Conservation (phyloP, 2,113 vertebrate genomes). For the Aplodontia rufa region DNA sequence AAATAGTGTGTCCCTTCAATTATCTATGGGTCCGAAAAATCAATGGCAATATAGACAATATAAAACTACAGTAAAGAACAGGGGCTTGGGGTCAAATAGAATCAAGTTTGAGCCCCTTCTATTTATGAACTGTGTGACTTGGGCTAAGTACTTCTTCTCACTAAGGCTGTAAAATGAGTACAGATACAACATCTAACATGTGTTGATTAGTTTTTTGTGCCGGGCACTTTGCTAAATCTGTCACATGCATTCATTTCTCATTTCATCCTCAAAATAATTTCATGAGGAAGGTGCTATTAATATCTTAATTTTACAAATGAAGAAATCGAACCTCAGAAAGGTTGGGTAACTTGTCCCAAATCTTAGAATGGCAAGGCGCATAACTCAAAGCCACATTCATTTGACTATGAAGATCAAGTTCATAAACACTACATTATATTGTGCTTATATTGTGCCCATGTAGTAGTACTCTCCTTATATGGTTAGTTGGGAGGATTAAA, state of each 20-base stretch:
- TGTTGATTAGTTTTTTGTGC: constrained; percentile 15
- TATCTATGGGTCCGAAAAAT: constrained; percentile 18
- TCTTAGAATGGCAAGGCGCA: not conserved
- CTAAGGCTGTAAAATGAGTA: constrained; percentile 1
- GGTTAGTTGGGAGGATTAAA: not conserved
- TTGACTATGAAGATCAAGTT: not conserved
- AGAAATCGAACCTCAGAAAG: constrained; percentile 48
- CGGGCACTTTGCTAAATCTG: constrained; percentile 36
- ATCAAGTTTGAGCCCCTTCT: not conserved
- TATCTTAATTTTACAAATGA: constrained; percentile 49
- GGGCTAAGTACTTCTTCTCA: not conserved
- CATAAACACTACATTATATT: not conserved
- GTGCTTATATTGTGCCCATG: not conserved
- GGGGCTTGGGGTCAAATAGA: not conserved
- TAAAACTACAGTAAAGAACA: not conserved
- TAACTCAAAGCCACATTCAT: not conserved
- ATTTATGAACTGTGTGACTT: not conserved
- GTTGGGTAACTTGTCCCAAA: not conserved
- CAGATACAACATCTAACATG: not conserved
- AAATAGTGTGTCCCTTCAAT: not conserved
- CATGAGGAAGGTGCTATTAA: constrained; percentile 39
- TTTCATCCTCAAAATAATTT: constrained; percentile 61
- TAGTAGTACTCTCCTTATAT: not conserved
- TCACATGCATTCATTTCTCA: constrained; percentile 38
- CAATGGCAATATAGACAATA: not conserved